Base-by-base conservation (phyloP, 2,888 invertebrate species). In the Orthosia gracilis region DNA sequence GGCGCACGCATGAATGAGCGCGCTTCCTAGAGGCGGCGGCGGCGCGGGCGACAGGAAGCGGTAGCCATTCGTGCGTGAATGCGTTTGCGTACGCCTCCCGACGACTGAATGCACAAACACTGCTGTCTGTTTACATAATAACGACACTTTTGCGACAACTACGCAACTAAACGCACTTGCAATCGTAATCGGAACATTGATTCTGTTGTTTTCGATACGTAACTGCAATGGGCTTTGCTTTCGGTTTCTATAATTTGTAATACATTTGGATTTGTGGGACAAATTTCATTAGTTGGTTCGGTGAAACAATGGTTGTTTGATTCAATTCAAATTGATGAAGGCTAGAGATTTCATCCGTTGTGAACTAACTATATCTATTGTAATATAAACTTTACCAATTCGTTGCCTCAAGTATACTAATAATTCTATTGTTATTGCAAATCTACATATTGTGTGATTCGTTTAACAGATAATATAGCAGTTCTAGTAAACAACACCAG, bases 1-100 rank as follows among this genome's bases (percentile, higher is more conserved):
- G 12, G 58, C 69, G 71, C 82, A 88, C 84, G 90, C 87, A 81
- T 87, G 81, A 91, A 80, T 85, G 87, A 76, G 47, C 84, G 61
- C 79, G 79, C 83, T 90, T 89, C 89, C 90, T 85, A 85, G 80
- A 83, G 66, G 62, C 63, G 26, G 62, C 26, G 66, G 62, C 63
- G 26, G 62, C 26, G 18, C 12, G 55, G 9, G 73, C 73, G 83
- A 82, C 87, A 86, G 89, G 89, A 89, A 88, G 80, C 69, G 55
- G 76, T 72, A 62, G 62, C 64, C 71, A 69, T 59, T 78, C 58
- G 76, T 63, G 76, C 81, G 80, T 79, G 83, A 84, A 76, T 68
- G 74, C 79, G 45, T 26, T 55, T 69, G 74, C 79, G 45, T 26
- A 61, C 78, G 76, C 82, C 82, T 80, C 74, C 82, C 76, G 69